A percentile compares a stretch with the other conserved stretches of the same genome.
Evolutionary conservation across 1,140 invertebrate species (phyloP).

Genomic region (Macrobrachium rosenbergii): DNA sequence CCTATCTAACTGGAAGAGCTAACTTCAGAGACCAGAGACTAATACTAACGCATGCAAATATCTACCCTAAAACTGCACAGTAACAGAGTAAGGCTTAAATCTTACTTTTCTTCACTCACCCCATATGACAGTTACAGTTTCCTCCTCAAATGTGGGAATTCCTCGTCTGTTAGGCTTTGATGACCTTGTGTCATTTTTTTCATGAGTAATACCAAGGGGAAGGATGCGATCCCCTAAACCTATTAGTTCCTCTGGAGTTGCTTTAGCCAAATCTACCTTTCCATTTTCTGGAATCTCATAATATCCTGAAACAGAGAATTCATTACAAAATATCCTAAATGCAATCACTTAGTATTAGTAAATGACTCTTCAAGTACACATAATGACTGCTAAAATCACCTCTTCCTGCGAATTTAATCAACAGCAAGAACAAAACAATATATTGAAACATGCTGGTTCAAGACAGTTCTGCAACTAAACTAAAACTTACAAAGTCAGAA

Average conservation of each 20-base stretch:
- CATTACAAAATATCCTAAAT: background rate
- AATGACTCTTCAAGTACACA: too few relatives aligned
- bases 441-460: too few relatives aligned
- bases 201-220: constrained; percentile 50
- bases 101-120: background rate
- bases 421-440: too few relatives aligned
- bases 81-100: too few relatives aligned
- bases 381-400: too few relatives aligned
- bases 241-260: constrained; percentile 31
- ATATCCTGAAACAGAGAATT: constrained; percentile 32
- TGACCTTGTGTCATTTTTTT: constrained; percentile 33
- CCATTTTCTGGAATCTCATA: constrained; percentile 54
- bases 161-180: background rate
- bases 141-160: background rate
- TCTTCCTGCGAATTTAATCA: too few relatives aligned
- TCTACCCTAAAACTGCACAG: too few relatives aligned
- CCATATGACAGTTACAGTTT: constrained; percentile 6
- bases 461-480: too few relatives aligned
- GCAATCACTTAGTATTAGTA: background rate
- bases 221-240: constrained; percentile 19
- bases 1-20: too few relatives aligned
- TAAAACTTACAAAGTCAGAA: too few relatives aligned
- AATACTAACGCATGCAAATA: too few relatives aligned
- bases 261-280: constrained; percentile 42
- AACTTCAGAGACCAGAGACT: too few relatives aligned